Evolutionary conservation across 92 coral and sea anemone species (phyloP), one percentile per base, ranked within the genome.

Genomic region (Palythoa caribaeorum): DNA sequence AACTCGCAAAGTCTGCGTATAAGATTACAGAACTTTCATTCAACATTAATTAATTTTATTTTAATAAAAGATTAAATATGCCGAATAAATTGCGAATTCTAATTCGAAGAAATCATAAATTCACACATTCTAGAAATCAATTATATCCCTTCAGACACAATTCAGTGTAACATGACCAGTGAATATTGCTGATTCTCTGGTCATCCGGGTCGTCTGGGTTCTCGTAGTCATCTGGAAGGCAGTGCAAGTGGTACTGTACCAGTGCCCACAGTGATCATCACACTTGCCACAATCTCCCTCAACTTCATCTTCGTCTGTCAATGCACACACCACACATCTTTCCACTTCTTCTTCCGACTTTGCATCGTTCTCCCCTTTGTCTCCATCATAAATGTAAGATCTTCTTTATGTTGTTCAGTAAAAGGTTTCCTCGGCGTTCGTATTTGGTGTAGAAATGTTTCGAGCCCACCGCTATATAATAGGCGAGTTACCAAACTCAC

Each of bases 161-260:
- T 57, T 28, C 28, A 28, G 28, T 39, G 37, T 78, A 40, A 40
- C 71, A 78, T 14, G 71, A 37, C 80, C 80, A 76, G 80, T 2
- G 38, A 20, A 76, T 76, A 20, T 78, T 78, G 35, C 84, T 79
- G 72, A 77, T 51, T 2, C 51, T 13, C 1, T 2, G 44, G 12
- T 52, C 81, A 1, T 77, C 81, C 81, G 51, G 20, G 28, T 28
- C 28, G 66, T 77, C 81, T 77, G 81, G 81, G 71, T n/a, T 79
- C 71, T 38, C 52, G 71, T 59, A n/a, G 71, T 17, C 72, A 1
- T 59, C 54, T 59, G 84, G 80, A 3, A 79, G 71, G 84, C 84
- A 59, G 84, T 79, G 72, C 9, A 79, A 9, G 72, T 79, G 71
- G 71, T 79, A 79, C 71, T 71, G 28, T 28, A 28, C 28, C 28